Percentiles rank a stretch among this genome's conserved stretches.
Evolutionary conservation across 1,140 invertebrate species (phyloP).

Genomic region (Bilobella aurantiaca): DNA sequence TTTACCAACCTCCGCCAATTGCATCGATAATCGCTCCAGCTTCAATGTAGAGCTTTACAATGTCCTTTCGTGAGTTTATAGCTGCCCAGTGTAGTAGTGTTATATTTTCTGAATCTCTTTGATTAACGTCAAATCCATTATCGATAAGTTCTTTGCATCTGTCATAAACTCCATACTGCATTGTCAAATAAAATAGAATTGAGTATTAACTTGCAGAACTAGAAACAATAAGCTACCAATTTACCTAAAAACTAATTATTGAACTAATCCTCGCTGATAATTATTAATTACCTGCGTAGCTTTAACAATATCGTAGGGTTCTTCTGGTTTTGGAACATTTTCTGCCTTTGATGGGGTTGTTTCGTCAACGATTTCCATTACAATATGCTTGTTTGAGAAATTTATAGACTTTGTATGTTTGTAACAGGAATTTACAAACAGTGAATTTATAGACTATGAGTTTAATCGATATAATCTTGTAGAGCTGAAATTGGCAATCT

Average conservation of each 20-base stretch:
- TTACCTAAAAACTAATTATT: no score
- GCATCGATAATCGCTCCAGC: constrained; percentile 86
- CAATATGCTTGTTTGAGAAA: no score
- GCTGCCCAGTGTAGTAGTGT: constrained; percentile 97
- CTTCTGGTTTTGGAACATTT: background rate
- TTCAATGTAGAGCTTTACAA: constrained; percentile 75
- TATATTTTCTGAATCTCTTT: constrained; percentile 80
- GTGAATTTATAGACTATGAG: background rate
- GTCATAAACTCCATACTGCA: constrained; percentile 72
- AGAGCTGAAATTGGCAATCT: no score
- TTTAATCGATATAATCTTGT: no score
- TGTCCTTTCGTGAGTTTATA: constrained; percentile 90
- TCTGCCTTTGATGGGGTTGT: background rate
- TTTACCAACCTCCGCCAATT: constrained; percentile 85
- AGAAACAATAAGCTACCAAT: no score
- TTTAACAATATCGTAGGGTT: constrained; percentile 75
- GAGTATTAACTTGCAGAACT: no score
- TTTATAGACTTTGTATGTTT: no score
- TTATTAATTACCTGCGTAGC: constrained; percentile 68
- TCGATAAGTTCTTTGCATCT: constrained; percentile 77
- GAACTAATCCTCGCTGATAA: no score
- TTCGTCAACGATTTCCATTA: background rate
- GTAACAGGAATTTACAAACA: background rate
- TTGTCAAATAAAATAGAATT: constrained; percentile 22
- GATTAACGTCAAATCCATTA: constrained; percentile 77